Conservation (phyloP, 2,888 invertebrate genomes). For the Melikaiella ostensackeni region DNA sequence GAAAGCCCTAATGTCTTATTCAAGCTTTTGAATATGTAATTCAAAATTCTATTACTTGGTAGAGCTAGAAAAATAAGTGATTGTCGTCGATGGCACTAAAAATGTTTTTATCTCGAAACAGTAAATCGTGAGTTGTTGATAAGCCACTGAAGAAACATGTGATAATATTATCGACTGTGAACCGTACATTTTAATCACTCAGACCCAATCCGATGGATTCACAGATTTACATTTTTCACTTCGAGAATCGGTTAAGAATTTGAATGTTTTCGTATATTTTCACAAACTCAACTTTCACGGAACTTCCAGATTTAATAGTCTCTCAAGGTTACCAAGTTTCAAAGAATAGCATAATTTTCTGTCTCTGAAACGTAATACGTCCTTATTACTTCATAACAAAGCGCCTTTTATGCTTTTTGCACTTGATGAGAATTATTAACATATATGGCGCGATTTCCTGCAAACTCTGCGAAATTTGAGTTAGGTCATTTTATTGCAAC, state of each 20-base stretch:
- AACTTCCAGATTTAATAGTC: background rate
- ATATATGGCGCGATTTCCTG: background rate
- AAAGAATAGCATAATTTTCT: slow-evolving; percentile 20
- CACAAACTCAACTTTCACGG: background rate
- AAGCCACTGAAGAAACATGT: slow-evolving; percentile 27
- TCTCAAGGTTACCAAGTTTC: slow-evolving; percentile 16
- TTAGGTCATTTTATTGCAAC: background rate
- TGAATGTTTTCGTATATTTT: background rate
- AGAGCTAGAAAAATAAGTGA: too few species aligned
- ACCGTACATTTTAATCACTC: background rate
- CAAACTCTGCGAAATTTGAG: slow-evolving; percentile 1
- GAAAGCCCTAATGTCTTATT: background rate
- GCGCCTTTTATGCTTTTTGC: background rate
- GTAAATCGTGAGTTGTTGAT: background rate
- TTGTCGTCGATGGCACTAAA: too few species aligned
- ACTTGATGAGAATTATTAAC: slow-evolving; percentile 16
- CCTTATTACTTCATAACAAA: slow-evolving; percentile 32
- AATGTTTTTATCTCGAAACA: too few species aligned
- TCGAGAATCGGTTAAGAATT: background rate
- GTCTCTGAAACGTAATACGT: slow-evolving; percentile 1
- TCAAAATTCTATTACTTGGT: background rate
- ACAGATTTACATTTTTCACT: background rate
- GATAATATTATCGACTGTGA: slow-evolving; percentile 1
- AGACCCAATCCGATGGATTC: background rate
- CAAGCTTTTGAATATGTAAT: background rate